Evolutionary conservation across 2,888 invertebrate genomes (phyloP).

Genomic region (Lithophane semibrunnea): DNA sequence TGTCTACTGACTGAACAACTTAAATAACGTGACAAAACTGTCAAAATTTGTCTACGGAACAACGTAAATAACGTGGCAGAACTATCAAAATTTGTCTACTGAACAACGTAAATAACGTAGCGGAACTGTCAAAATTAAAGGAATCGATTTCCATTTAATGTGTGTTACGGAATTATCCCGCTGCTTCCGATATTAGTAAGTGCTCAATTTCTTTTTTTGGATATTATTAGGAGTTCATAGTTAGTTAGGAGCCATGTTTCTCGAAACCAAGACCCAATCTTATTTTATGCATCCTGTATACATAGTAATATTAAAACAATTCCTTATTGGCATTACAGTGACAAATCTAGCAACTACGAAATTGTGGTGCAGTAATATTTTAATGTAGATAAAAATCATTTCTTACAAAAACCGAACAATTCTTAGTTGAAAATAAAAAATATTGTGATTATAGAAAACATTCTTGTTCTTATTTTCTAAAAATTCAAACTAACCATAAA

Average conservation of each 20-base stretch:
- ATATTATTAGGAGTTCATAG: too few species aligned
- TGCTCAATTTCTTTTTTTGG: not conserved
- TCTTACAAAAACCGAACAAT: not conserved
- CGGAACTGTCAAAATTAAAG: not conserved
- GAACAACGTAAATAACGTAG: too few species aligned
- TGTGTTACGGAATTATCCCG: not conserved
- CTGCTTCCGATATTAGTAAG: not conserved
- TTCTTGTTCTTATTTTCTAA: not conserved
- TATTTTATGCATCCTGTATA: constrained; percentile 44
- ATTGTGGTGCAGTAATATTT: constrained; percentile 46
- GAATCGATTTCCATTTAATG: too few species aligned
- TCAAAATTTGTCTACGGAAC: not conserved
- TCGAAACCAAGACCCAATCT: not conserved
- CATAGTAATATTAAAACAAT: constrained; percentile 61
- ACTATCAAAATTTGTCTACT: too few species aligned
- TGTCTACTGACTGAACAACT: too few species aligned
- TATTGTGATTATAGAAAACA: not conserved
- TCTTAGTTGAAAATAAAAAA: not conserved
- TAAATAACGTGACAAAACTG: not conserved
- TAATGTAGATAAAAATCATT: not conserved
- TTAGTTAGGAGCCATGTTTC: not conserved
- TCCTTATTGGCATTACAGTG: constrained; percentile 65
- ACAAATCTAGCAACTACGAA: constrained; percentile 55
- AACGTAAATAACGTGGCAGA: too few species aligned
- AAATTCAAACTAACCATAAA: not conserved